These are phyloP conservation scores for Brachyrhaphis roseni DNA, from an alignment of 2,797 vertebrate species.

Conservation along the genomic window DNA sequence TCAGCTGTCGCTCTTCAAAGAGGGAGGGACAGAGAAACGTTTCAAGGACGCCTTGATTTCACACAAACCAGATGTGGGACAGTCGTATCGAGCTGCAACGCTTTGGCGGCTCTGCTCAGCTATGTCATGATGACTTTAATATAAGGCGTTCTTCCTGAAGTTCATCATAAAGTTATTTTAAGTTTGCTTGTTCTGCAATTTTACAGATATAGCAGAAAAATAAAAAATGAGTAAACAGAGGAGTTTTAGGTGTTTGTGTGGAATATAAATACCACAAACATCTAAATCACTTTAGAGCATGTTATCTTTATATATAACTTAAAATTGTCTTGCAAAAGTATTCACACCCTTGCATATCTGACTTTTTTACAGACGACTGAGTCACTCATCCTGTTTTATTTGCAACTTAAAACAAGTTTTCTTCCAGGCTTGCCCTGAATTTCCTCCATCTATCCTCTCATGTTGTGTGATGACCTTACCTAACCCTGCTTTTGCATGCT, in stretches of 20 bases:
- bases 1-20: constrained; percentile 31
- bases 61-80: constrained; percentile 32
- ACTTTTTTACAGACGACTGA: neutral
- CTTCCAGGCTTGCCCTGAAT: neutral
- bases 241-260: neutral
- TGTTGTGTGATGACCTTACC: neutral
- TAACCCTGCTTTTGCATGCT: neutral
- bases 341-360: neutral
- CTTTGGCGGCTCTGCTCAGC: constrained; percentile 5
- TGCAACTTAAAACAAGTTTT: neutral
- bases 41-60: constrained; percentile 40
- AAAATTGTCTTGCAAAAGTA: neutral
- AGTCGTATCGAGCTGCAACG: constrained; percentile 17
- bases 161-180: neutral
- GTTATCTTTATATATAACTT: neutral
- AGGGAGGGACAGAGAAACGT: constrained; percentile 31
- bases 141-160: neutral
- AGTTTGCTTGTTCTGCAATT: neutral
- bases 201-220: neutral
- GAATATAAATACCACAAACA: neutral
- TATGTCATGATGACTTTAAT: neutral
- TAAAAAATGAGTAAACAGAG: neutral
- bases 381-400: neutral
- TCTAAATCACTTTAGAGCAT: neutral
- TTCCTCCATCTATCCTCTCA: neutral